phyloP scores from a whole-genome alignment of 1,140 invertebrate genomes.

The Cryptotermes secundus region DNA sequence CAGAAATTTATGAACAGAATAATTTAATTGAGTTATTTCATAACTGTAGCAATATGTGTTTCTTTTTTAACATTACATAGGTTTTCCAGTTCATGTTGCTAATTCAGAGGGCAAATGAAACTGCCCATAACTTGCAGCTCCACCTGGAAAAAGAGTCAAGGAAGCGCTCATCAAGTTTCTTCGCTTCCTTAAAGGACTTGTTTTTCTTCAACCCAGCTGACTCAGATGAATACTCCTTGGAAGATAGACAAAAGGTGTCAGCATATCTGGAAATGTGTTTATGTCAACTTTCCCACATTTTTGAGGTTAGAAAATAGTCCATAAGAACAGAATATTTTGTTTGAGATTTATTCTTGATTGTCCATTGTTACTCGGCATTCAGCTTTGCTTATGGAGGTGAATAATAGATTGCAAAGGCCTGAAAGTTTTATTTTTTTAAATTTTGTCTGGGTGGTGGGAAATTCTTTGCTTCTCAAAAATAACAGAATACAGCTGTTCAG shows the following conservation, averaged over 20 bases:
- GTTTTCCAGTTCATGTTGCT: neutral
- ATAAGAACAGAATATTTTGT: no score
- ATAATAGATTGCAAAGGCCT: no score
- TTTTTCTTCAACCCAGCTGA: conserved; percentile 1
- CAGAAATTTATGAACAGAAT: no score
- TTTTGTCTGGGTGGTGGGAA: no score
- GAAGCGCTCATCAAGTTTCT: conserved; percentile 9
- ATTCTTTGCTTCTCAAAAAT: no score
- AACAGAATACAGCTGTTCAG: no score
- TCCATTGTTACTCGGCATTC: no score
- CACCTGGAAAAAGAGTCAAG: neutral
- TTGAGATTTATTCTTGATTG: no score
- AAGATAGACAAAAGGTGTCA: conserved; percentile 33
- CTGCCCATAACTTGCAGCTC: neutral
- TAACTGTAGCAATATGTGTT: no score
- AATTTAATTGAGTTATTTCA: no score
- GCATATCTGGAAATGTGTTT: conserved; percentile 29
- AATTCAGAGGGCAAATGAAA: conserved; percentile 10
- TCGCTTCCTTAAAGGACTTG: conserved; percentile 3
- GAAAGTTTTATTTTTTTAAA: no score
- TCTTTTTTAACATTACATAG: neutral
- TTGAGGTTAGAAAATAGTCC: conserved; percentile 25
- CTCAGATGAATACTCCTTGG: conserved; percentile 29
- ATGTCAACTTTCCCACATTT: conserved; percentile 31
- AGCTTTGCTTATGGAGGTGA: no score